Conservation (phyloP, 1,140 invertebrate species). For the Contarinia nasturtii region DNA sequence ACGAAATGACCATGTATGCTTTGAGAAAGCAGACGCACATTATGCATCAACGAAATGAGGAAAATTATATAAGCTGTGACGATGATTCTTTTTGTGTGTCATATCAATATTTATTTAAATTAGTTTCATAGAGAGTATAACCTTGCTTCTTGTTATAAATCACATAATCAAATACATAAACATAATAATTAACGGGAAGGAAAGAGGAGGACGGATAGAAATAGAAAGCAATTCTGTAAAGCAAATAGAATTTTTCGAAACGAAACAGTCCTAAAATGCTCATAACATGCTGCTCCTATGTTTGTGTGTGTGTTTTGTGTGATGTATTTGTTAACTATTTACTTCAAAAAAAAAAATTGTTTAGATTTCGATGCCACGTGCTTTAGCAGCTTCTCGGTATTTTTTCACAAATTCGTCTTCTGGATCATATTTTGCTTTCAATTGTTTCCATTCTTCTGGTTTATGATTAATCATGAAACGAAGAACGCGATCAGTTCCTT, state of each 20-base stretch:
- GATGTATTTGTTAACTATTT: neutral
- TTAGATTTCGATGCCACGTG: slow-evolving; percentile 15
- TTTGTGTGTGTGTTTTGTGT: neutral
- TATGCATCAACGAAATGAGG: no score
- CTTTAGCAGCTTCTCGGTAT: slow-evolving; percentile 31
- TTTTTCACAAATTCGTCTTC: slow-evolving; percentile 31
- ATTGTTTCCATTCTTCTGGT: slow-evolving; percentile 30
- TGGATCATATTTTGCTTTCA: slow-evolving; percentile 39
- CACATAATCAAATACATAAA: neutral
- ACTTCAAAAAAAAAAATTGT: neutral
- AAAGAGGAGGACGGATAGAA: neutral
- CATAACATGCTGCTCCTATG: neutral
- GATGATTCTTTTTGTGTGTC: no score
- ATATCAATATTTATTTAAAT: no score
- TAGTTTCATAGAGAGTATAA: no score
- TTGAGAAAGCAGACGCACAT: no score
- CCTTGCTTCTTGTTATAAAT: no score
- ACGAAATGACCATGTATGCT: no score
- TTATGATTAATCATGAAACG: slow-evolving; percentile 32
- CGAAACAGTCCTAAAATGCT: neutral
- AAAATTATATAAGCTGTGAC: no score
- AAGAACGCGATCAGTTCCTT: slow-evolving; percentile 30
- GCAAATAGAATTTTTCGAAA: neutral
- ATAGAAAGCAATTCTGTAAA: neutral
- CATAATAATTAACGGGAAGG: neutral